These are phyloP conservation scores for Calliphora vicina DNA, from an alignment of 1,140 invertebrate genomes.

Conservation along the genomic window DNA sequence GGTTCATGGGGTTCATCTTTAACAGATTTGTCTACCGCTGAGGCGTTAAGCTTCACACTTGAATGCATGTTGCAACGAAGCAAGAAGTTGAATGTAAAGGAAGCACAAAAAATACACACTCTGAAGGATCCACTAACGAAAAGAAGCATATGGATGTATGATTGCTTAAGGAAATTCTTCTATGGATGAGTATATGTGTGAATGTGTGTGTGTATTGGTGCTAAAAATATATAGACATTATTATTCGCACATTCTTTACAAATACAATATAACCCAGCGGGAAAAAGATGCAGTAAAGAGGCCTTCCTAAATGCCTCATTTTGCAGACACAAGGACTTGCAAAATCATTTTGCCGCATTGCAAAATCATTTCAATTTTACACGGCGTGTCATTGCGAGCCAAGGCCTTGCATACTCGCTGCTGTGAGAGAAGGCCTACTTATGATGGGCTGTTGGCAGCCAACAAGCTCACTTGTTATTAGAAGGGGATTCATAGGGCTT, in stretches of 20 bases:
- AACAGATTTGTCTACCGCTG: background rate
- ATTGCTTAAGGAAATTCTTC: slow-evolving; percentile 23
- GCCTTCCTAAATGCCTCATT: too few relatives aligned
- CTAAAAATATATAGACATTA: slow-evolving; percentile 15
- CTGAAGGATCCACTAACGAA: background rate
- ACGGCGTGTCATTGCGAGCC: too few relatives aligned
- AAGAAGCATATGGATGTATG: slow-evolving; percentile 16
- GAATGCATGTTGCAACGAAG: slow-evolving; percentile 23
- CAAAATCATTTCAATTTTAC: too few relatives aligned
- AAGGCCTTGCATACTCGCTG: too few relatives aligned
- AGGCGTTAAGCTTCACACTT: slow-evolving; percentile 15
- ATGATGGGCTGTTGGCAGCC: too few relatives aligned
- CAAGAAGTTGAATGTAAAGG: background rate
- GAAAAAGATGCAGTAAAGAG: too few relatives aligned
- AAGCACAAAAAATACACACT: background rate
- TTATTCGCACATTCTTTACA: slow-evolving; percentile 17
- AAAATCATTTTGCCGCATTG: too few relatives aligned
- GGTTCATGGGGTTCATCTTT: too few relatives aligned
- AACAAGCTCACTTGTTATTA: too few relatives aligned
- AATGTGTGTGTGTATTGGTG: background rate
- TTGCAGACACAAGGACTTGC: too few relatives aligned
- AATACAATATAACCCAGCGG: background rate
- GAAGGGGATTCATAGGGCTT: too few relatives aligned
- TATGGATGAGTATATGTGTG: background rate
- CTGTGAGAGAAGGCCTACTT: too few relatives aligned